phyloP scores from a whole-genome alignment of 2,888 invertebrate species.

The Cerastoderma edule region DNA sequence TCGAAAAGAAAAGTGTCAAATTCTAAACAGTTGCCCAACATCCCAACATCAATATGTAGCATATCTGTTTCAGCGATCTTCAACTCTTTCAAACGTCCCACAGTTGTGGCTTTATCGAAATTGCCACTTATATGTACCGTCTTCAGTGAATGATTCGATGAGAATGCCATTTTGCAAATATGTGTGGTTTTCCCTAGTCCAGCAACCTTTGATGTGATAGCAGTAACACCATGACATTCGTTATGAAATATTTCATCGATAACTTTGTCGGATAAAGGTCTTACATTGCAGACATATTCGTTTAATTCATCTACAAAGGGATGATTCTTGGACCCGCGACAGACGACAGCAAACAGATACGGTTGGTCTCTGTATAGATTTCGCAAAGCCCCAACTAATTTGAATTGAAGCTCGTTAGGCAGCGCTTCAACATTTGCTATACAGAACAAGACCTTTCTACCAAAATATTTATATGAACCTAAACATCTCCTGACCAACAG shows the following conservation, averaged over 20 bases:
- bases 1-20: conserved; percentile 69
- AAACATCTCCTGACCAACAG: conserved; percentile 61
- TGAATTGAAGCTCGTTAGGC: conserved; percentile 60
- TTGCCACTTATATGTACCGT: conserved; percentile 68
- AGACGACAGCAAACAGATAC: conserved; percentile 60
- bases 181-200: conserved; percentile 65
- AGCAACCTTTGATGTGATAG: conserved; percentile 62
- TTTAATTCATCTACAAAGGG: conserved; percentile 58
- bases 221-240: conserved; percentile 45
- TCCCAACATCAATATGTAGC: conserved; percentile 67
- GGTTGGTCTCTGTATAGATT: conserved; percentile 19
- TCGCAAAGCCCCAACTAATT: conserved; percentile 54
- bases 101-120: conserved; percentile 38
- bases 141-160: conserved; percentile 21
- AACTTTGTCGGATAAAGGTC: conserved; percentile 40
- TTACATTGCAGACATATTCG: conserved; percentile 29
- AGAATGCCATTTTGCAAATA: conserved; percentile 46
- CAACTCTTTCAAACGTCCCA: conserved; percentile 42
- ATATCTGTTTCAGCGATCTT: conserved; percentile 40
- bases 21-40: conserved; percentile 46
- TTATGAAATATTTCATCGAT: conserved; percentile 31
- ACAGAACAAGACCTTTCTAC: conserved; percentile 45
- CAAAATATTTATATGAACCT: conserved; percentile 20
- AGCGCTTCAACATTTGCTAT: conserved; percentile 65
- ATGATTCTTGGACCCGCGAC: conserved; percentile 62